These are phyloP conservation scores for Agrochola litura DNA, from an alignment of 2,888 invertebrate species.

Conservation along the genomic window DNA sequence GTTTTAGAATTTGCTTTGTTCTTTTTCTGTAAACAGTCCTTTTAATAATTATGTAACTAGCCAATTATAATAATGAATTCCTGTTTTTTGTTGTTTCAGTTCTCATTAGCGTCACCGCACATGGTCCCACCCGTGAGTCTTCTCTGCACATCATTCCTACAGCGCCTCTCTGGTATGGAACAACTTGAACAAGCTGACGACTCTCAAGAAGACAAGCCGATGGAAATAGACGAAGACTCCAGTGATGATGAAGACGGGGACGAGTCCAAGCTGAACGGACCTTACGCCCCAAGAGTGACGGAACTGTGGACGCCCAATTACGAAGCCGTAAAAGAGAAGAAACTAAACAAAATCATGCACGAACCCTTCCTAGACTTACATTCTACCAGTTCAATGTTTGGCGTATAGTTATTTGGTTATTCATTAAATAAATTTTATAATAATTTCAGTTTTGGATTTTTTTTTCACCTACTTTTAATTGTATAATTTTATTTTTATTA, in stretches of 20 bases:
- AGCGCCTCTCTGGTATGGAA: conserved; percentile 82
- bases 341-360: conserved; percentile 81
- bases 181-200: conserved; percentile 70
- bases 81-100: conserved; percentile 74
- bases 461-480: neutral
- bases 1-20: conserved; percentile 9
- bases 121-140: conserved; percentile 86
- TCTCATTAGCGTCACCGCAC: conserved; percentile 84
- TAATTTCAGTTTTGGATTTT: neutral
- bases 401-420: conserved; percentile 64
- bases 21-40: neutral
- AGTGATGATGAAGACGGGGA: conserved; percentile 81
- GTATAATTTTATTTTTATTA: neutral
- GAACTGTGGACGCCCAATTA: conserved; percentile 86
- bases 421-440: conserved; percentile 41
- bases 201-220: conserved; percentile 65
- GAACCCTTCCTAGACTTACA: conserved; percentile 80
- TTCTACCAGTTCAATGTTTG: conserved; percentile 77
- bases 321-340: conserved; percentile 86
- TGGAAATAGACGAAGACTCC: conserved; percentile 76
- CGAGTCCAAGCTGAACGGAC: conserved; percentile 66
- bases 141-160: conserved; percentile 84
- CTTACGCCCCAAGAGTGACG: conserved; percentile 72
- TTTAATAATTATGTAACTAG: neutral
- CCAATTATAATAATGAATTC: neutral